These are phyloP conservation scores for Tachina grossa DNA, from an alignment of 2,888 invertebrate species.

Conservation along the genomic window DNA sequence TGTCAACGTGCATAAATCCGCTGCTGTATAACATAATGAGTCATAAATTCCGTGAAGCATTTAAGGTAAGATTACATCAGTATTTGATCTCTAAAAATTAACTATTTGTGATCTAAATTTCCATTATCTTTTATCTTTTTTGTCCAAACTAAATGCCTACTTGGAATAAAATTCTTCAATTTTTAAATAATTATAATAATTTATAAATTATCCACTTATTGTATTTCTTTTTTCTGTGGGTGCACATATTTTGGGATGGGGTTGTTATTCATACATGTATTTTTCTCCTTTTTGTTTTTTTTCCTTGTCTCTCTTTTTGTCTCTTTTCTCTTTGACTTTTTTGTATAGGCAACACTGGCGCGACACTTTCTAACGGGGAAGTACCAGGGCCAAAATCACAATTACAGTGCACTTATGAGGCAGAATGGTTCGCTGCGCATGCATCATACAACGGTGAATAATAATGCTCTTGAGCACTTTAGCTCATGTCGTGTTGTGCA, in stretches of 20 bases:
- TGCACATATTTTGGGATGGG: conserved; percentile 18
- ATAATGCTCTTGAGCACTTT: conserved; percentile 80
- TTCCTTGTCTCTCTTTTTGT: conserved; percentile 15
- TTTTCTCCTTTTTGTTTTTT: conserved; percentile 12
- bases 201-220: background rate
- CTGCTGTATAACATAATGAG: conserved; percentile 89
- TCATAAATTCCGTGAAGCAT: conserved; percentile 88
- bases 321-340: conserved; percentile 18
- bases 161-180: background rate
- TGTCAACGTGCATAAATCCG: conserved; percentile 88
- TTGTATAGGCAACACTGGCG: conserved; percentile 79
- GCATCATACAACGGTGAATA: conserved; percentile 81
- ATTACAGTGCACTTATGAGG: conserved; percentile 80
- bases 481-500: conserved; percentile 81
- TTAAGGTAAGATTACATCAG: conserved; percentile 83
- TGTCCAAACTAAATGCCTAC: conserved; percentile 12
- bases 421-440: conserved; percentile 81
- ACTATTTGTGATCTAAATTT: background rate
- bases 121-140: conserved; percentile 23
- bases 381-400: conserved; percentile 79
- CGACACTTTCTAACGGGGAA: conserved; percentile 80
- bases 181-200: background rate
- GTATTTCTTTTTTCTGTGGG: background rate
- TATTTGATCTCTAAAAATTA: conserved; percentile 7
- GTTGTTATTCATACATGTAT: background rate